Conservation (phyloP, 53 echinoderm and acorn worm species). For the Luidia sarsii region DNA sequence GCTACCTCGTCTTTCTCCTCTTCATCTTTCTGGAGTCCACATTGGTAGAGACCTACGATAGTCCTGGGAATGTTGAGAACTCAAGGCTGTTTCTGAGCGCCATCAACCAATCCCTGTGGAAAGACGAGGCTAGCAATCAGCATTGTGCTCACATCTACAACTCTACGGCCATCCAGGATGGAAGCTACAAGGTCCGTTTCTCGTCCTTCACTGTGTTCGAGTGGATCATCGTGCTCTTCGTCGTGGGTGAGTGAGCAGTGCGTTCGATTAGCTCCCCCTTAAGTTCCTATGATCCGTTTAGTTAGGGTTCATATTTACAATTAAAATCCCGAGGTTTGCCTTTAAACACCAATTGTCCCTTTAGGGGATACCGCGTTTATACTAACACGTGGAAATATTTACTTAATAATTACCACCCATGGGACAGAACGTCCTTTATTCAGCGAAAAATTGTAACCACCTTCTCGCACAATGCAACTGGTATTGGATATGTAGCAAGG, state of each 20-base stretch:
- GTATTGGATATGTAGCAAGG: no score
- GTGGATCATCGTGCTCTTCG: conserved; percentile 70
- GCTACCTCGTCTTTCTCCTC: conserved; percentile 75
- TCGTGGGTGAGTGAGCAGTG: conserved; percentile 60
- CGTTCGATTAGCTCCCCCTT: no score
- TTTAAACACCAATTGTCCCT: no score
- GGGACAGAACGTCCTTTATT: no score
- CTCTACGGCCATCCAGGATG: neutral
- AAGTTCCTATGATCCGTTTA: no score
- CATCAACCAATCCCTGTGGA: neutral
- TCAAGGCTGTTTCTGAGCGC: neutral
- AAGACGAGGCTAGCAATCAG: neutral
- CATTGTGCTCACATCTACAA: neutral
- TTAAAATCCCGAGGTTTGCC: no score
- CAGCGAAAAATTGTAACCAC: no score
- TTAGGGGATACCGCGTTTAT: no score
- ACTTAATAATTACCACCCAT: no score
- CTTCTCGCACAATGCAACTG: no score
- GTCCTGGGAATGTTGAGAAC: neutral
- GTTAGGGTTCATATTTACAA: no score
- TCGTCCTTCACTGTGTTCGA: conserved; percentile 63
- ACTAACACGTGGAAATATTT: no score
- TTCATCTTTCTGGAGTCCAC: conserved; percentile 88
- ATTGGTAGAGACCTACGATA: conserved; percentile 47
- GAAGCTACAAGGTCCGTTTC: conserved; percentile 38